Evolutionary conservation across 2,113 vertebrate genomes (phyloP).

Genomic region (Alouatta palliata): DNA sequence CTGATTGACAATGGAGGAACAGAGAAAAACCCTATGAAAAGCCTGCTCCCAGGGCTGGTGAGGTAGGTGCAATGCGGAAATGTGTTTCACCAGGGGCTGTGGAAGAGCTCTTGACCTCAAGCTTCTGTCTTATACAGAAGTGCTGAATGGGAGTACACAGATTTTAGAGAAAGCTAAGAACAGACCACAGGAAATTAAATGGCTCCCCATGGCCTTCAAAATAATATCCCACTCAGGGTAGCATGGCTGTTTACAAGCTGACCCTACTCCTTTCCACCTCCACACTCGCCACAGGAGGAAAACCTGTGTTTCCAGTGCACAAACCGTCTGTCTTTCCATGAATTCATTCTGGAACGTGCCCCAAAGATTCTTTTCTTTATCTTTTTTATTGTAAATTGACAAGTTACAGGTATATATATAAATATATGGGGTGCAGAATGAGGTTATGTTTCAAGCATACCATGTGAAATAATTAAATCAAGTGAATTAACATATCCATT

Average conservation of each 20-base stretch:
- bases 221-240: neutral
- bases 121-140: neutral
- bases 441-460: neutral
- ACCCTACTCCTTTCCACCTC: rapidly evolving
- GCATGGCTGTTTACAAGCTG: no score
- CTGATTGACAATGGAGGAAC: rapidly evolving
- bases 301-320: rapidly evolving
- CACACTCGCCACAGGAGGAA: neutral
- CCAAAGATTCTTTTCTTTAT: neutral
- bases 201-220: neutral
- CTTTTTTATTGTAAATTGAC: neutral
- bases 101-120: neutral
- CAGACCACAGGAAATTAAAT: neutral
- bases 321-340: neutral
- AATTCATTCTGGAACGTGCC: neutral
- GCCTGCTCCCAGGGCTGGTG: neutral
- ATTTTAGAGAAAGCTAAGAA: neutral
- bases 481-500: neutral
- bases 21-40: neutral
- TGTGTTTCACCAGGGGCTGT: neutral
- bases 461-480: neutral
- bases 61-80: neutral
- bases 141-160: neutral
- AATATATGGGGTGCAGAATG: neutral
- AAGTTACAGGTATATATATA: neutral